phyloP scores from a whole-genome alignment of 2,113 vertebrate genomes.

The Onychostoma macrolepis region DNA sequence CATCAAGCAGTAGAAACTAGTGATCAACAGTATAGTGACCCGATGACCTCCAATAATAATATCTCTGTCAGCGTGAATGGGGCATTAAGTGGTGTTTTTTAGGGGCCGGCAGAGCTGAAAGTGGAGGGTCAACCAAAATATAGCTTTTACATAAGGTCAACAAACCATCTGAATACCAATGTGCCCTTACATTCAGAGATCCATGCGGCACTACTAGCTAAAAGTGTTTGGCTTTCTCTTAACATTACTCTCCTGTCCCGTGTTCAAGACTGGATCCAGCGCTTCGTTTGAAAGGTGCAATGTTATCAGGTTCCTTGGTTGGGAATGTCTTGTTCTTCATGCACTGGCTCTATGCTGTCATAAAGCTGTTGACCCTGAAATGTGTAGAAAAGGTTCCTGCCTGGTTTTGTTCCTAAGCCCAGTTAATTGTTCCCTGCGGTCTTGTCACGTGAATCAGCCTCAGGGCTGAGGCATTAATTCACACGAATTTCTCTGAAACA shows the following conservation, averaged over 20 bases:
- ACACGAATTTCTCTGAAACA: slow-evolving; percentile 21
- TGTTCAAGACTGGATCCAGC: slow-evolving; percentile 30
- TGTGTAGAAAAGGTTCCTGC: slow-evolving; percentile 36
- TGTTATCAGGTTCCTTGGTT: slow-evolving; percentile 15
- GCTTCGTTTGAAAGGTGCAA: background rate
- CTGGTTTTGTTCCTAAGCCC: slow-evolving; percentile 49
- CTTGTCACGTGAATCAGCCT: slow-evolving; percentile 42
- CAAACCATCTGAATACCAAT: slow-evolving; percentile 11
- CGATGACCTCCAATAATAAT: background rate
- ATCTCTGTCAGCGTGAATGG: background rate
- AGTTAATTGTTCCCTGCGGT: slow-evolving; percentile 56
- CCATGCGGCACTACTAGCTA: background rate
- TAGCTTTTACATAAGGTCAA: slow-evolving; percentile 34
- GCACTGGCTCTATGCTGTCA: slow-evolving; percentile 10
- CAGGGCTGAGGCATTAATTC: slow-evolving; percentile 35
- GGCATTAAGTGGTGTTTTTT: slow-evolving; percentile 6
- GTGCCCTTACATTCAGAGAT: background rate
- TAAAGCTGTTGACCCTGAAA: slow-evolving; percentile 50
- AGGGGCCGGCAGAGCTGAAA: background rate
- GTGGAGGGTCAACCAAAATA: slow-evolving; percentile 5
- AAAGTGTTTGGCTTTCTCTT: slow-evolving; percentile 22
- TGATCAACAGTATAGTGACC: background rate
- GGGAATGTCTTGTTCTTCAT: slow-evolving; percentile 25
- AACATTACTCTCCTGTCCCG: background rate
- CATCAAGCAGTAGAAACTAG: background rate